Conservation (phyloP, 2,888 invertebrate genomes). For the Drosophila demipolita region DNA sequence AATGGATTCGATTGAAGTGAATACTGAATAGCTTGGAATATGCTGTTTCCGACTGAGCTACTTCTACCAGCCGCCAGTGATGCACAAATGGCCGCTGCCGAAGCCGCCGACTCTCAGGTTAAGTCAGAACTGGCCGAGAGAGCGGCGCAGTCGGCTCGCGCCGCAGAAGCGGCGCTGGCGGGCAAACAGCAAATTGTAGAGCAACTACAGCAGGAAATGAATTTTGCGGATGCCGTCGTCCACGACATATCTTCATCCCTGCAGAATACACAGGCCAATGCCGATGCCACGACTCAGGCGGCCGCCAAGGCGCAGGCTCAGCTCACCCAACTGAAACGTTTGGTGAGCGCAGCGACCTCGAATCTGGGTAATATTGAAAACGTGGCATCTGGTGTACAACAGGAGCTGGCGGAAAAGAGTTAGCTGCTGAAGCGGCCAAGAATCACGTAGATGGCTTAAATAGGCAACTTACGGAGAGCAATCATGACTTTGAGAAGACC, state of each 20-base stretch:
- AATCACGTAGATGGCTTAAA: constrained; percentile 87
- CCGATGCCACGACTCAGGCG: constrained; percentile 88
- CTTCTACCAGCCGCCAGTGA: constrained; percentile 88
- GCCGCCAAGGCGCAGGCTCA: constrained; percentile 88
- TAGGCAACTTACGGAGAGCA: constrained; percentile 88
- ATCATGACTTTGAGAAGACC: constrained; percentile 88
- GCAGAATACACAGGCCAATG: constrained; percentile 88
- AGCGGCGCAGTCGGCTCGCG: constrained; percentile 89
- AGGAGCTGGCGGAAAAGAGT: constrained; percentile 86
- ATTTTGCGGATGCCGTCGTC: constrained; percentile 88
- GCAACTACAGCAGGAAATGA: constrained; percentile 89
- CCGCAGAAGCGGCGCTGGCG: constrained; percentile 89
- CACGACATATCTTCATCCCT: constrained; percentile 88
- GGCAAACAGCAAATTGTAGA: constrained; percentile 90
- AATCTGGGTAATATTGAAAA: constrained; percentile 88
- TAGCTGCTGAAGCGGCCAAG: no score
- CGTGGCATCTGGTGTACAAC: constrained; percentile 87
- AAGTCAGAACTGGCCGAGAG: constrained; percentile 90
- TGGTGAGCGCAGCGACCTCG: constrained; percentile 86
- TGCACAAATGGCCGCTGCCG: constrained; percentile 90
- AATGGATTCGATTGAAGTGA: constrained; percentile 20
- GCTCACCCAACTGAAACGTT: constrained; percentile 85
- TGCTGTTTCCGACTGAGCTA: constrained; percentile 27
- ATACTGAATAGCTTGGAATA: constrained; percentile 33
- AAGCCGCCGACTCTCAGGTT: constrained; percentile 90